Conservation (phyloP, 1,140 invertebrate genomes). For the Akabosia matsudoensis region DNA sequence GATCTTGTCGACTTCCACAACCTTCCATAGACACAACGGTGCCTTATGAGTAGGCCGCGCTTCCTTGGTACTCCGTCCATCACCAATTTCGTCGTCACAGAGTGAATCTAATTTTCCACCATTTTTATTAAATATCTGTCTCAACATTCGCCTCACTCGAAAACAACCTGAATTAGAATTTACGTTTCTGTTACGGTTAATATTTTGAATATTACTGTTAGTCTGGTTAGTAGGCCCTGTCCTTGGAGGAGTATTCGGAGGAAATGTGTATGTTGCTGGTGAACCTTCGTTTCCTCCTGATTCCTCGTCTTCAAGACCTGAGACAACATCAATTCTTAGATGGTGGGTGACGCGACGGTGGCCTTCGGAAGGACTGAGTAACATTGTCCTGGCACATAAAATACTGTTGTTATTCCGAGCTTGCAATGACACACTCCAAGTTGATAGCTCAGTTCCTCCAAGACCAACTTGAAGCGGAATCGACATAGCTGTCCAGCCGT, state of each 20-base stretch:
- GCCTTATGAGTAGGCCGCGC: neutral
- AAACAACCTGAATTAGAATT: neutral
- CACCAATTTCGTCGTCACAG: neutral
- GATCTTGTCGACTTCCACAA: neutral
- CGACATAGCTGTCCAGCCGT: neutral
- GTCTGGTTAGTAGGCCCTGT: neutral
- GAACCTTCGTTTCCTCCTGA: neutral
- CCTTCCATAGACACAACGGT: neutral
- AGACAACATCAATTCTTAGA: neutral
- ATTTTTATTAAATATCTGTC: neutral
- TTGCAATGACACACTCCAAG: neutral
- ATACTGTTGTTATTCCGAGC: neutral
- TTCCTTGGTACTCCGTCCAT: neutral
- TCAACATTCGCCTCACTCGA: neutral
- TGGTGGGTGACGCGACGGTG: conserved; percentile 2
- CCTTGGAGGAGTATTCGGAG: neutral
- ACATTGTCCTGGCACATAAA: neutral
- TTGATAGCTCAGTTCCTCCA: neutral
- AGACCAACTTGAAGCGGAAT: conserved; percentile 7
- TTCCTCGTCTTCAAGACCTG: neutral
- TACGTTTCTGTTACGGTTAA: neutral
- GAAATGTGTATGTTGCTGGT: neutral
- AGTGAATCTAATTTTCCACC: neutral
- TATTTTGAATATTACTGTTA: neutral
- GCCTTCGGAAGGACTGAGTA: neutral